Conservation (phyloP, 2,888 invertebrate genomes). For the Petrolisthes cinctipes region DNA sequence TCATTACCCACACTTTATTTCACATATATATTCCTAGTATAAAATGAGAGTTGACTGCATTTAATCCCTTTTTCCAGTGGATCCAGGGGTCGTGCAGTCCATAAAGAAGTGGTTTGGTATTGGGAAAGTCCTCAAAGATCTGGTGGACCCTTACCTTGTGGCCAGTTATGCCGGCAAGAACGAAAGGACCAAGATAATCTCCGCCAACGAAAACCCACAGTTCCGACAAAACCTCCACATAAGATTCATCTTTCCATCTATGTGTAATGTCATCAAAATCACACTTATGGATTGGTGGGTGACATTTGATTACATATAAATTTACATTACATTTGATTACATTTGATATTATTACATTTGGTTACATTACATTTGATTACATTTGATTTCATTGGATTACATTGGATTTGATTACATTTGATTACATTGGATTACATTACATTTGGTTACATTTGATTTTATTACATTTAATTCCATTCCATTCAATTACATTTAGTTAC, state of each 20-base stretch:
- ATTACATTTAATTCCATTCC: no score
- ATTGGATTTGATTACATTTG: no score
- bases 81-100: constrained; percentile 71
- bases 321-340: background rate
- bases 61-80: constrained; percentile 69
- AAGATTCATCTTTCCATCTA: constrained; percentile 72
- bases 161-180: constrained; percentile 71
- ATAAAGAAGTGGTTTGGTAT: constrained; percentile 70
- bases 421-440: no score
- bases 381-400: no score
- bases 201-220: constrained; percentile 71
- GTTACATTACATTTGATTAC: background rate
- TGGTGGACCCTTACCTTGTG: constrained; percentile 71
- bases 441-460: no score
- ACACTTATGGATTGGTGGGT: constrained; percentile 71
- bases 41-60: no score
- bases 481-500: no score
- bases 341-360: background rate
- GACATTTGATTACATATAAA: background rate
- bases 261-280: constrained; percentile 71
- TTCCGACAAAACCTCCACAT: constrained; percentile 71
- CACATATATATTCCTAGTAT: no score
- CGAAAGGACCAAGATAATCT: constrained; percentile 70
- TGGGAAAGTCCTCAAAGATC: constrained; percentile 70
- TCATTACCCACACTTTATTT: no score